Evolutionary conservation across 2,113 vertebrate species (phyloP), one percentile per base, ranked within the genome.

Genomic region (Limnothrissa miodon): DNA sequence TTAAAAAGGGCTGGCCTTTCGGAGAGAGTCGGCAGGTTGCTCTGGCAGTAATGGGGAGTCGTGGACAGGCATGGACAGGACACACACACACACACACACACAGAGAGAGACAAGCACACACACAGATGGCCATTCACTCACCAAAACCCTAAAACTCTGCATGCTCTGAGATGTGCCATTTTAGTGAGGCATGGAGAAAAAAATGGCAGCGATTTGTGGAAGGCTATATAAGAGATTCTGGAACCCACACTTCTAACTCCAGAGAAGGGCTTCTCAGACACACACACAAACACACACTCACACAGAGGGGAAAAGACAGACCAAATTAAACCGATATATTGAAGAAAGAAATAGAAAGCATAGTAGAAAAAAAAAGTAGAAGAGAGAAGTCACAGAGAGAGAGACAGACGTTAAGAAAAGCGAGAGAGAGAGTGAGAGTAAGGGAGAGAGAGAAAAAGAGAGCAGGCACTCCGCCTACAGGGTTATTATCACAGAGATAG

Each of bases 401-500:
- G 2, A 59, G 51, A 44, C 19, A 82, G 4, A 74, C 3, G 36
- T 10, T 74, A 39, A 83, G 79, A 8, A 44, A 78, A 48, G 29
- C 5, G 42, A 19, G 48, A 78, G 81, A 78, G 29, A 78, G 36
- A 83, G 25, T 53, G 66, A 36, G 81, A 53, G 48, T 10, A 56
- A 70, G 80, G 44, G 45, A 80, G 80, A 46, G 36, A 78, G 45
- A 82, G 42, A 42, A 6, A 4, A 6, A 42, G 42, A 42, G 42
- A 42, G 42, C 42, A 42, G 42, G 42, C 42, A 83, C 45, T n/a
- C 56, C 15, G 81, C 86, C 84, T 89, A 80, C 78, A 66, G 90
- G 87, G 85, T 84, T 90, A 91, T 93, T 92, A 91, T 91, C 85
- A 86, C 84, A 89, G 82, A 83, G 86, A 90, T 89, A 87, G 90